Evolutionary conservation across 1,140 invertebrate genomes (phyloP).

Genomic region (Drosophila sp.): DNA sequence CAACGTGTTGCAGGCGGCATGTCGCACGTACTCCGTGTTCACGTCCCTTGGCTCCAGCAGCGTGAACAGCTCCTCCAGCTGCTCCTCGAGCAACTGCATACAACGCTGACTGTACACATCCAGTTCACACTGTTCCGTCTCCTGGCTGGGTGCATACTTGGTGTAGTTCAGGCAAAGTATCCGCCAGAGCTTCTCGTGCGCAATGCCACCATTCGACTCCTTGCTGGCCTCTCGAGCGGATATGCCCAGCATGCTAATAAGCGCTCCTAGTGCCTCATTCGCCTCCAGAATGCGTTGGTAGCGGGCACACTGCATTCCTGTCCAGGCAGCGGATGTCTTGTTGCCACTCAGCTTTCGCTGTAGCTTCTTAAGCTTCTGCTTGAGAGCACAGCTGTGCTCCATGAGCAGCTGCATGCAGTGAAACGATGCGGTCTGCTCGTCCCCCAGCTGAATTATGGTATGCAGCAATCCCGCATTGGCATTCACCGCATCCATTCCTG

Average conservation of each 20-base stretch:
- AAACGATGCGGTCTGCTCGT: conserved; percentile 88
- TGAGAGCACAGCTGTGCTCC: conserved; percentile 89
- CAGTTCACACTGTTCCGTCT: conserved; percentile 91
- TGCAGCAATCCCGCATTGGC: conserved; percentile 89
- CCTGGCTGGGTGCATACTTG: conserved; percentile 73
- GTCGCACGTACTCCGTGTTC: conserved; percentile 86
- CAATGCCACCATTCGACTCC: conserved; percentile 70
- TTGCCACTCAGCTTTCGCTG: conserved; percentile 87
- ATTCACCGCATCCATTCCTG: conserved; percentile 89
- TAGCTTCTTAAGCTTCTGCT: conserved; percentile 93
- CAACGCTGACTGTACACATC: conserved; percentile 89
- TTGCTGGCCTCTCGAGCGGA: conserved; percentile 86
- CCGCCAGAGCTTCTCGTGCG: conserved; percentile 77
- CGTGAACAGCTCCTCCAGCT: conserved; percentile 88
- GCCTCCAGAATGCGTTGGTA: conserved; percentile 86
- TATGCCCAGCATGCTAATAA: conserved; percentile 87
- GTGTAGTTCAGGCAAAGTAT: conserved; percentile 68
- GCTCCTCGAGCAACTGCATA: conserved; percentile 85
- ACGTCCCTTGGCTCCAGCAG: conserved; percentile 91
- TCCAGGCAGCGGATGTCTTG: conserved; percentile 82
- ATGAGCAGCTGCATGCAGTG: conserved; percentile 91
- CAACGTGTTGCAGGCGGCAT: conserved; percentile 88
- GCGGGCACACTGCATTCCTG: conserved; percentile 87
- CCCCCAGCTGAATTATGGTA: conserved; percentile 86
- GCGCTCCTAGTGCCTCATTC: conserved; percentile 86